Percentiles rank a stretch among this genome's conserved stretches.
phyloP scores from a whole-genome alignment of 2,797 vertebrate genomes.

The Pterois miles region DNA sequence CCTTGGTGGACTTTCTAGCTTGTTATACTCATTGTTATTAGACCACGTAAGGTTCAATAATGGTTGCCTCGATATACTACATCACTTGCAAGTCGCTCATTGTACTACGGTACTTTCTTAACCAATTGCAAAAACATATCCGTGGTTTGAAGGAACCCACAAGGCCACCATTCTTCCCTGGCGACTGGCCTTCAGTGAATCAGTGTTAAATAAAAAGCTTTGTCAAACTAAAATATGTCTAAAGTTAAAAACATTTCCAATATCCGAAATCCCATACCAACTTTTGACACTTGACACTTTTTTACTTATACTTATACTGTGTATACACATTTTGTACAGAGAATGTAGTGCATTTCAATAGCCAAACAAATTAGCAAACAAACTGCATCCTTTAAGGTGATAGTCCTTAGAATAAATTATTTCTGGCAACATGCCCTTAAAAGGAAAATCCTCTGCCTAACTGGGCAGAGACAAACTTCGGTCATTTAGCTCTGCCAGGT shows the following conservation, averaged over 20 bases:
- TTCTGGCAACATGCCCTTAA: background rate
- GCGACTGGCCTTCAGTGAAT: too few species aligned
- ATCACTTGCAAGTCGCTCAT: too few species aligned
- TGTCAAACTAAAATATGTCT: background rate
- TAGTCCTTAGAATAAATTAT: constrained; percentile 6
- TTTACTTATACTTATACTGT: background rate
- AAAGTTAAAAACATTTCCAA: too few species aligned
- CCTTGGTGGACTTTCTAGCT: too few species aligned
- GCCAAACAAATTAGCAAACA: background rate
- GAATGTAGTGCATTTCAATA: background rate
- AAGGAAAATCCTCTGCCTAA: constrained; percentile 8
- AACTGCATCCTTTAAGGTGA: background rate
- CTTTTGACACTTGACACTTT: background rate
- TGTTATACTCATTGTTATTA: too few species aligned
- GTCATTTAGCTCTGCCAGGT: constrained; percentile 67
- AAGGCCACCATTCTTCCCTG: too few species aligned
- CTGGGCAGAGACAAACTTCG: constrained; percentile 47
- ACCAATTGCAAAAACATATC: too few species aligned
- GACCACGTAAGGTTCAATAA: too few species aligned
- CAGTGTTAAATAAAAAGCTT: background rate
- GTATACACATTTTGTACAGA: background rate
- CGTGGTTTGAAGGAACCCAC: too few species aligned
- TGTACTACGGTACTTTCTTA: too few species aligned
- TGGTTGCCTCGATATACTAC: too few species aligned
- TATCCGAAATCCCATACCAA: background rate